A percentile compares a stretch with the other conserved stretches of the same genome.
phyloP scores from a whole-genome alignment of 1,140 invertebrate genomes.

The Tyrophagus putrescentiae region DNA sequence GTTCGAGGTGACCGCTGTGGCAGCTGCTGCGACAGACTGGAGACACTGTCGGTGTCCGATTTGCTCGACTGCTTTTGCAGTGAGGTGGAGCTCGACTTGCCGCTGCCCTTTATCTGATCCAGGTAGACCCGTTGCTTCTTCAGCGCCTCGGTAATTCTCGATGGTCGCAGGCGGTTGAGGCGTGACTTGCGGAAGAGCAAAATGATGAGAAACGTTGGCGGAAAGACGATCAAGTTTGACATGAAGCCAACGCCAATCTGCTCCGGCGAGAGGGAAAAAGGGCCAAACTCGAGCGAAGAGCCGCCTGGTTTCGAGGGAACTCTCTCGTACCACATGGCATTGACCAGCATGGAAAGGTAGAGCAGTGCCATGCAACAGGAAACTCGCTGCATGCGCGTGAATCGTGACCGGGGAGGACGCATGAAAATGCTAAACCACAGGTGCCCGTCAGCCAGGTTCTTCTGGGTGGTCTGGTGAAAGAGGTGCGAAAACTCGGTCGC shows the following conservation, averaged over 20 bases:
- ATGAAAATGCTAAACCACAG: conserved; percentile 44
- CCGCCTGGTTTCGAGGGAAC: conserved; percentile 26
- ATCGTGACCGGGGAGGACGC: conserved; percentile 39
- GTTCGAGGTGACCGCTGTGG: conserved; percentile 15
- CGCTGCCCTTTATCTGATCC: background rate
- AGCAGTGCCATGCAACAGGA: conserved; percentile 42
- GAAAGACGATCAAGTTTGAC: conserved; percentile 39
- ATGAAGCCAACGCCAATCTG: conserved; percentile 35
- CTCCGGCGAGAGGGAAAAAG: conserved; percentile 36
- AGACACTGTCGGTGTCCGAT: background rate
- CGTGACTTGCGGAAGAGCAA: conserved; percentile 37
- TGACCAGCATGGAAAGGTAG: conserved; percentile 41
- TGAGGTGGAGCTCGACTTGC: background rate
- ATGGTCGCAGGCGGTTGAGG: conserved; percentile 32
- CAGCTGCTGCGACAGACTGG: conserved; percentile 10
- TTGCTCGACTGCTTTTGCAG: background rate
- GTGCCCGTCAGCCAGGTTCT: conserved; percentile 41
- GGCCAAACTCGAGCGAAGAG: conserved; percentile 35
- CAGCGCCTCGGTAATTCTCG: conserved; percentile 32
- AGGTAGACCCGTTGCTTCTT: conserved; percentile 27
- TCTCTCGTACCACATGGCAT: conserved; percentile 42
- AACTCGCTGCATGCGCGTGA: conserved; percentile 40
- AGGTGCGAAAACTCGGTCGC: conserved; percentile 37
- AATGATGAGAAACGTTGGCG: conserved; percentile 39
- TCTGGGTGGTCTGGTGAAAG: conserved; percentile 36